These are phyloP conservation scores for Zaprionus bogoriensis DNA, from an alignment of 2,888 invertebrate species.

Conservation along the genomic window DNA sequence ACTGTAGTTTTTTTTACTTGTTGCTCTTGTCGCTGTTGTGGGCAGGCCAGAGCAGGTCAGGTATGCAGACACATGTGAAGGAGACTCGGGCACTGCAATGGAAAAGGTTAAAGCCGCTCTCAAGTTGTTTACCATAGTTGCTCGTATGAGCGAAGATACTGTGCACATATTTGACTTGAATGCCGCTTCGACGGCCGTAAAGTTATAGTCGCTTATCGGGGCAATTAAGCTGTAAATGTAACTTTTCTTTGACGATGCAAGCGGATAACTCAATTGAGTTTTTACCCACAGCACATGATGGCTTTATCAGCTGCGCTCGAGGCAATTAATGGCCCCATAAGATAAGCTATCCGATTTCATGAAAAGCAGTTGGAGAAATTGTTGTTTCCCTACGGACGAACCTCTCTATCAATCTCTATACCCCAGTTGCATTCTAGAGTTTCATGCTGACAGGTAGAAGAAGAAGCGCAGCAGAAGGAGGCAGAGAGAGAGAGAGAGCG, in stretches of 20 bases:
- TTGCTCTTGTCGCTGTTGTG: no score
- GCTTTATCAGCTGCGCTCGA: slow-evolving; percentile 36
- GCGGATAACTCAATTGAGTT: not conserved
- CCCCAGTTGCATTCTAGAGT: slow-evolving; percentile 13
- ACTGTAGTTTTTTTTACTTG: no score
- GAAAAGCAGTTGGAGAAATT: slow-evolving; percentile 15
- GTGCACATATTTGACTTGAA: not conserved
- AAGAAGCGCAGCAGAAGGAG: not conserved
- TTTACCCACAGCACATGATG: not conserved
- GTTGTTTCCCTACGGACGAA: not conserved
- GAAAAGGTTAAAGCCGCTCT: not conserved
- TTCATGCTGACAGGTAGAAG: slow-evolving; percentile 42
- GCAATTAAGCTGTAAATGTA: not conserved
- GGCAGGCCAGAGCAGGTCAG: not conserved
- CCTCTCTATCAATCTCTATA: not conserved
- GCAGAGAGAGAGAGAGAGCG: not conserved
- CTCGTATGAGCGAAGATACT: no score
- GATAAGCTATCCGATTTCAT: slow-evolving; percentile 33
- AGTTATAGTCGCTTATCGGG: slow-evolving; percentile 10
- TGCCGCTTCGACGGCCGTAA: not conserved
- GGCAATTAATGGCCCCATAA: slow-evolving; percentile 53
- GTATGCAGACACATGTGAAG: not conserved
- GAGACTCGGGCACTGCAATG: no score
- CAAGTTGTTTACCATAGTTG: no score
- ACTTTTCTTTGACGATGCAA: not conserved